Evolutionary conservation across 2,888 invertebrate genomes (phyloP).

Genomic region (Altica lythri): DNA sequence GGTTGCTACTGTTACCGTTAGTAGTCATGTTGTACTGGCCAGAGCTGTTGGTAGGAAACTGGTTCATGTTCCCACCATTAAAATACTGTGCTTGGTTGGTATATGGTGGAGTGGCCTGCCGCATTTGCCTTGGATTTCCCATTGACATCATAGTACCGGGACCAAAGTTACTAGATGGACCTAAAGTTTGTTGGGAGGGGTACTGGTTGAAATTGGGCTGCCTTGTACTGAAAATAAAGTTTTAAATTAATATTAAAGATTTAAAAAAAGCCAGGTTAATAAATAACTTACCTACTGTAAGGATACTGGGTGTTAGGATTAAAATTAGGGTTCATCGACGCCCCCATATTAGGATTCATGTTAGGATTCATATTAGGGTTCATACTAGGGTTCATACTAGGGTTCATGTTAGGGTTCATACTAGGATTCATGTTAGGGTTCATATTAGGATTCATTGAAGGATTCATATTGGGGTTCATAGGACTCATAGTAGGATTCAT

Average conservation of each 20-base stretch:
- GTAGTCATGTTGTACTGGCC: constrained; percentile 47
- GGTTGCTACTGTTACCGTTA: constrained; percentile 14
- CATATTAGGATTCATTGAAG: constrained; percentile 55
- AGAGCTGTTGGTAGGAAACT: constrained; percentile 50
- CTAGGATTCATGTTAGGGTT: constrained; percentile 45
- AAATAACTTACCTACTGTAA: constrained; percentile 38
- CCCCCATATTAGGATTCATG: constrained; percentile 50
- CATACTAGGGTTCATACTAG: constrained; percentile 51
- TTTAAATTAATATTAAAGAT: not conserved
- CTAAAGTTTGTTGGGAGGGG: constrained; percentile 68
- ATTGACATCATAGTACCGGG: constrained; percentile 61
- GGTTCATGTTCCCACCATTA: constrained; percentile 59
- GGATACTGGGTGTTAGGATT: constrained; percentile 58
- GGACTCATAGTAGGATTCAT: constrained; percentile 46
- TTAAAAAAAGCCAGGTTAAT: not conserved
- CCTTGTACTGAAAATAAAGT: constrained; percentile 45
- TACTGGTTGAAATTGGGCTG: constrained; percentile 67
- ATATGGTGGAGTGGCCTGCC: constrained; percentile 73
- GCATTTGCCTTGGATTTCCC: constrained; percentile 57
- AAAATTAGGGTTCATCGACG: constrained; percentile 55
- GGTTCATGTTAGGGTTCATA: constrained; percentile 56
- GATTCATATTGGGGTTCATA: constrained; percentile 59
- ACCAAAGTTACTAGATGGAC: constrained; percentile 64
- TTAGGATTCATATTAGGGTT: constrained; percentile 53
- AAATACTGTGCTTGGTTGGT: constrained; percentile 68